Conservation (phyloP, 2,113 vertebrate species). For the Oxyura jamaicensis region DNA sequence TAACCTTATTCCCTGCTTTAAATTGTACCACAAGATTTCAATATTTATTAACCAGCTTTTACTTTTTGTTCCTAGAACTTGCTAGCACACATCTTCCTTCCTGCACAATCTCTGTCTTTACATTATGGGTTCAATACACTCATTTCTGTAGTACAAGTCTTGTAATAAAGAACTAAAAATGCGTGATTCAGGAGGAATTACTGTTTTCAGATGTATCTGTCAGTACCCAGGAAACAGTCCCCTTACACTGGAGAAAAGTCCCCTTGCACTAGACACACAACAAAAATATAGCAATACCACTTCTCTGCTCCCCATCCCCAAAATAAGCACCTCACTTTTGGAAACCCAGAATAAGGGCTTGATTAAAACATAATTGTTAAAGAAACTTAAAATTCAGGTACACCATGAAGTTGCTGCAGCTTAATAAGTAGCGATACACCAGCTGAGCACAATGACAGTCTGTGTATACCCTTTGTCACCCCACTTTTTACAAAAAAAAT, state of each 20-base stretch:
- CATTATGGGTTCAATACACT: background rate
- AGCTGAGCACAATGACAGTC: background rate
- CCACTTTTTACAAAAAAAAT: background rate
- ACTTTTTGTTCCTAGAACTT: background rate
- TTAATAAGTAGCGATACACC: background rate
- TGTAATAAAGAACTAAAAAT: background rate
- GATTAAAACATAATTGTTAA: background rate
- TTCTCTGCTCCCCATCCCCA: background rate
- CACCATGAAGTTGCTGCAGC: background rate
- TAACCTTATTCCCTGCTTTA: background rate
- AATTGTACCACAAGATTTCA: background rate
- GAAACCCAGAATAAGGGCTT: background rate
- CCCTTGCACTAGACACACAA: background rate
- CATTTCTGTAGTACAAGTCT: background rate
- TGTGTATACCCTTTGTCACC: background rate
- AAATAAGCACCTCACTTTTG: background rate
- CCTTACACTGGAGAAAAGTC: background rate
- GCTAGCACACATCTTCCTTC: background rate
- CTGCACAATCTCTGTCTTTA: background rate
- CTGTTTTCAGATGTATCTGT: background rate
- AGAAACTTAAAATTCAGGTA: background rate
- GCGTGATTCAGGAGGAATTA: background rate
- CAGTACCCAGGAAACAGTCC: background rate
- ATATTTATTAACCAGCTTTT: background rate
- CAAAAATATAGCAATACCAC: background rate